These are phyloP conservation scores for Grammomys dolichurus DNA, from an alignment of 2,113 vertebrate genomes.

Conservation along the genomic window DNA sequence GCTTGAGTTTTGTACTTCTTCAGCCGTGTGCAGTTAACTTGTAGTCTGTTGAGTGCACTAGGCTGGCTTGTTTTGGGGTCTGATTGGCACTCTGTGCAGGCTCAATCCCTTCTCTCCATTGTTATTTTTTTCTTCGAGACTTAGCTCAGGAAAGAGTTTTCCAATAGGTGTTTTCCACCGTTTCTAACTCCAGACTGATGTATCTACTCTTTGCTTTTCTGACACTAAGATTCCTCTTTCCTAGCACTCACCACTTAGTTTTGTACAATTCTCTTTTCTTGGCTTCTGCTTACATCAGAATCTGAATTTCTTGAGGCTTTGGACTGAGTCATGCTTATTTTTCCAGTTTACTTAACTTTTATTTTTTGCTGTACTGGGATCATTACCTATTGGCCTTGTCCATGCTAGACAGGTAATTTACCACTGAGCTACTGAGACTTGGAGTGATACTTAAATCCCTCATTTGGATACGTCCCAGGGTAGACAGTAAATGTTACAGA, in stretches of 20 bases:
- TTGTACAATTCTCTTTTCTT: neutral
- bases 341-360: neutral
- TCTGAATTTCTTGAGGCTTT: constrained; percentile 20
- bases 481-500: neutral
- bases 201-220: neutral
- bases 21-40: neutral
- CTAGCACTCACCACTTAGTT: neutral
- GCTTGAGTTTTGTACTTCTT: neutral
- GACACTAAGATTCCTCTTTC: neutral
- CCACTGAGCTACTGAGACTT: neutral
- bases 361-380: neutral
- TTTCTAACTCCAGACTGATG: neutral
- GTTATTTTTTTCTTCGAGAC: constrained; percentile 37
- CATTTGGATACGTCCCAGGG: neutral
- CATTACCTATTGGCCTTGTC: neutral
- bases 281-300: constrained; percentile 21
- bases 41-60: neutral
- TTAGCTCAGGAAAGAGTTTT: neutral
- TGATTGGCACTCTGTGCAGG: neutral
- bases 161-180: neutral
- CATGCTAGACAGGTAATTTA: neutral
- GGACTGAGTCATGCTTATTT: constrained; percentile 14
- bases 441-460: constrained; percentile 40
- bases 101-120: neutral
- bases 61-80: neutral